Evolutionary conservation across 2,888 invertebrate species (phyloP), one percentile per base, ranked within the genome.

Genomic region (Acleris laterana): DNA sequence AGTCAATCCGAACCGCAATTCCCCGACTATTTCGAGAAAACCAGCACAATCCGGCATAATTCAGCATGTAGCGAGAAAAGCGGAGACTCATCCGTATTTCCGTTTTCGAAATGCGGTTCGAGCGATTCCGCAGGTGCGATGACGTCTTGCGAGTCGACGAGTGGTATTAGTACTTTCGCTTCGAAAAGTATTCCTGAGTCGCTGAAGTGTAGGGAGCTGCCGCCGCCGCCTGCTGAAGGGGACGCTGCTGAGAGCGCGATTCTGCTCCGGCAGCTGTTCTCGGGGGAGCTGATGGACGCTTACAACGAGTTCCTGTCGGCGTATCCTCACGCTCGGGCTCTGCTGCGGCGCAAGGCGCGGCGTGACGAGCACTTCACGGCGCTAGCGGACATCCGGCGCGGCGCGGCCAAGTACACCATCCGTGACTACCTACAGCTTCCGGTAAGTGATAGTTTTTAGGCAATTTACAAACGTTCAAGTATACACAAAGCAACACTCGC

Each of bases 351-450:
- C 69, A 95, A 95, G 79, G 88, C 91, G 70, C 93, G 94, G 17
- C 89, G 92, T 13, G 95, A 95, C 79, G 95, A 95, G 75, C 95
- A 95, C 78, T 95, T 96, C 80, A 91, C 94, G 73, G 95, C 95
- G 70, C 93, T 95, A 70, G 94, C 95, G 71, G 94, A 94, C 80
- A 93, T 95, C 74, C 91, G 95, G 68, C 93, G 94, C 75, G 95
- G 95, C 57, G 95, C 95, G 59, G 95, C 95, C 66, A 94, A 94
- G 78, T 92, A 95, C 82, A 94, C 94, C 65, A 93, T 95, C 61
- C 93, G 93, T 56, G 94, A 94, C 70, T 93, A 95, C 73, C 93
- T 95, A 71, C 94, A 95, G 82, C 84, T 95, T 84, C 95, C 95
- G 94, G 95, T 95, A 83, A 95, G 95, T 95, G 71, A 71, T 32